Evolutionary conservation across 2,113 vertebrate species (phyloP).

Genomic region (Murina feae): DNA sequence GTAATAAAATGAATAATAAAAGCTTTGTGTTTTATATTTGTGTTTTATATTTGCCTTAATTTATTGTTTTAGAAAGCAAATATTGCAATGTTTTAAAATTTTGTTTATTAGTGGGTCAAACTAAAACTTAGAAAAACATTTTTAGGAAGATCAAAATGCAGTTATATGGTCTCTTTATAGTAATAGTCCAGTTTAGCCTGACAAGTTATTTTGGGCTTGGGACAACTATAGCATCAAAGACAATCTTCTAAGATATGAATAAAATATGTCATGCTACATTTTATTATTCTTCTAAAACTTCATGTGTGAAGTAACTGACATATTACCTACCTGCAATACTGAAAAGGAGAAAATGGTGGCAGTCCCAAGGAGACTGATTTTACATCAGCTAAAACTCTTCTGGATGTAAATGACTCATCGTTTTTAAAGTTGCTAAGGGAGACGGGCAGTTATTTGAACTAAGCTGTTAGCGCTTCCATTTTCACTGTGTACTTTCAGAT

Average conservation of each 20-base stretch:
- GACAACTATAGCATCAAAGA: not conserved
- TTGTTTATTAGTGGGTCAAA: not conserved
- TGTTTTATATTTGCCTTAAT: not conserved
- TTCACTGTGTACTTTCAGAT: constrained; percentile 16
- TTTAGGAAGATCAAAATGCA: not conserved
- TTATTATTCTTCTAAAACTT: not conserved
- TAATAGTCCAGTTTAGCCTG: not conserved
- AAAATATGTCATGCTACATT: not conserved
- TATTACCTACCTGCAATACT: not conserved
- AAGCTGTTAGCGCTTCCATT: not conserved
- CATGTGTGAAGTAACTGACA: not conserved
- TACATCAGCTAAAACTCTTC: not conserved
- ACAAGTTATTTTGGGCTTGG: not conserved
- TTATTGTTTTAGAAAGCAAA: not conserved
- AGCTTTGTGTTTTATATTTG: too few species aligned
- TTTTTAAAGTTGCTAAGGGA: not conserved
- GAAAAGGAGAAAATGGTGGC: not conserved
- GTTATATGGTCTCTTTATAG: not conserved
- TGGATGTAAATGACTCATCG: not conserved
- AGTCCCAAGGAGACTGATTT: not conserved
- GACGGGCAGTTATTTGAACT: not conserved
- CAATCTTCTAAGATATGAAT: not conserved
- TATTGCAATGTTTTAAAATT: not conserved
- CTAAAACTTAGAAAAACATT: not conserved
- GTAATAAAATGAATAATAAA: not conserved